Evolutionary conservation across 2,888 invertebrate species (phyloP).

Genomic region (Sminthurides aquaticus): DNA sequence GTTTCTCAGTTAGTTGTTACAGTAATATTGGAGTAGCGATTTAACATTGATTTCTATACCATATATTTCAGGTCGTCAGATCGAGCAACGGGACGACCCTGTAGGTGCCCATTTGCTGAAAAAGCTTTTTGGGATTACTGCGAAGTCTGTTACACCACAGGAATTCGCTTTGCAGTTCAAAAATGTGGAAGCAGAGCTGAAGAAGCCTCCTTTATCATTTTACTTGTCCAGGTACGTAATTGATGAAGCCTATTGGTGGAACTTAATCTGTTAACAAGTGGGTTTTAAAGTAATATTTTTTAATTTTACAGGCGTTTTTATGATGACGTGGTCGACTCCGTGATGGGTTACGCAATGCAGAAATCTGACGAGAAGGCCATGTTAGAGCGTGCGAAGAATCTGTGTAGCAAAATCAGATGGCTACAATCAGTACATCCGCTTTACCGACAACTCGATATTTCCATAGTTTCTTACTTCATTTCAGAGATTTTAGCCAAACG

Average conservation of each 20-base stretch:
- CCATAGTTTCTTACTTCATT: slow-evolving; percentile 6
- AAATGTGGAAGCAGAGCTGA: background rate
- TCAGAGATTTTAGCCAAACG: slow-evolving; percentile 1
- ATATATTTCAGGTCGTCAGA: too few species aligned
- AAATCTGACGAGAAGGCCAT: background rate
- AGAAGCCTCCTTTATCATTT: background rate
- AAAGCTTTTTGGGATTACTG: background rate
- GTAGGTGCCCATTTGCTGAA: too few species aligned
- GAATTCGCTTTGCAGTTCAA: background rate
- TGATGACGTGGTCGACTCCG: background rate
- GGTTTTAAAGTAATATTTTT: background rate
- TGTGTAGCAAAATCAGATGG: background rate
- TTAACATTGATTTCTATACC: too few species aligned
- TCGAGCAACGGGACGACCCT: too few species aligned
- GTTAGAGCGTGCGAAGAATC: background rate
- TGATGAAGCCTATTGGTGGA: background rate
- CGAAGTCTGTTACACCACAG: background rate
- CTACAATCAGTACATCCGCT: background rate
- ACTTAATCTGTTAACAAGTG: too few species aligned
- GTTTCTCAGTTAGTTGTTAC: too few species aligned
- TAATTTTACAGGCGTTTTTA: background rate
- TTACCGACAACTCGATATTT: slow-evolving; percentile 4
- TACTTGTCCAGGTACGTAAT: background rate
- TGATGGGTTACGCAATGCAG: background rate
- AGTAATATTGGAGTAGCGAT: too few species aligned